phyloP scores from a whole-genome alignment of 64 coral and sea anemone species.

The Pocillopora verrucosa region DNA sequence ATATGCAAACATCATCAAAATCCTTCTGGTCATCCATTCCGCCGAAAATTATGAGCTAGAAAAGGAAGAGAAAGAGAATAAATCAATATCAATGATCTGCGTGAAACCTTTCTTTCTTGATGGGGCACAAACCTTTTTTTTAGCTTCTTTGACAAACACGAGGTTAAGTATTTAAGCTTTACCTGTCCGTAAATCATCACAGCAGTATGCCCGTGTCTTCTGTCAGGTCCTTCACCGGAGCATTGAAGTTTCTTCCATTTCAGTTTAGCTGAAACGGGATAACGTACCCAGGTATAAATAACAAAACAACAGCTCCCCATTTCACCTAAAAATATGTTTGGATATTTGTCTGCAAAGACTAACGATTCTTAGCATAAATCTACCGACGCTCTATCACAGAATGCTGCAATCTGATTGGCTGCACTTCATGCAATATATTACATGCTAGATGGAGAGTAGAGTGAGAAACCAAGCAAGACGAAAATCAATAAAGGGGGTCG shows the following conservation, averaged over 20 bases:
- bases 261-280: slow-evolving; percentile 58
- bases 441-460: too few species aligned
- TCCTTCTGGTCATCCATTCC: slow-evolving; percentile 77
- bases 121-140: too few species aligned
- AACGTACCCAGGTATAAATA: not conserved
- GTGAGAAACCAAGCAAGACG: too few species aligned
- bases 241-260: slow-evolving; percentile 89
- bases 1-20: slow-evolving; percentile 55
- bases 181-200: slow-evolving; percentile 88
- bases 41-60: slow-evolving; percentile 65
- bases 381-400: too few species aligned
- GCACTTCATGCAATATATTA: too few species aligned
- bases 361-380: too few species aligned
- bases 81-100: not conserved
- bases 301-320: too few species aligned
- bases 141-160: not conserved
- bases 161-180: not conserved
- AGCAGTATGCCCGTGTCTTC: slow-evolving; percentile 81
- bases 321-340: too few species aligned
- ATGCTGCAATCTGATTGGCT: too few species aligned
- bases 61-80: not conserved
- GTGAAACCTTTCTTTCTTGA: not conserved
- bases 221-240: slow-evolving; percentile 55
- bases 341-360: too few species aligned
- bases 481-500: too few species aligned